phyloP scores from a whole-genome alignment of 2,888 invertebrate species.

The Chelonus formosanus region DNA sequence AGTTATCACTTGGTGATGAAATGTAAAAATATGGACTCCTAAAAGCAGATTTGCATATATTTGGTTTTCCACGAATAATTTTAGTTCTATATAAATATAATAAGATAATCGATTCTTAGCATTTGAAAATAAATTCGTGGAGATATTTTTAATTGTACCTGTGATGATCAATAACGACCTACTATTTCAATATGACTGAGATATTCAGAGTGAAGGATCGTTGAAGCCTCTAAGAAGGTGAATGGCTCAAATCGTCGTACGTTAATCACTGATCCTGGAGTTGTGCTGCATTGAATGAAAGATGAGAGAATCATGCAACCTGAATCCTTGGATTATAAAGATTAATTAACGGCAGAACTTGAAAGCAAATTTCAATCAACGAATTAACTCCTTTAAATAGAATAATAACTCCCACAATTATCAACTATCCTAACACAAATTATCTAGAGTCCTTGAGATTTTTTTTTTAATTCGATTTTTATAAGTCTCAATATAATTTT shows the following conservation, averaged over 20 bases:
- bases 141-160: too few species aligned
- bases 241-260: slow-evolving; percentile 1
- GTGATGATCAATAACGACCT: too few species aligned
- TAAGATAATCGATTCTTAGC: too few species aligned
- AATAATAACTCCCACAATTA: slow-evolving; percentile 17
- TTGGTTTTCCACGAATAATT: too few species aligned
- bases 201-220: not conserved
- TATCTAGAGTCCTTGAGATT: slow-evolving; percentile 9
- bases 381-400: slow-evolving; percentile 29
- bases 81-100: too few species aligned
- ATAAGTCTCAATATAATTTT: not conserved
- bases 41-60: too few species aligned
- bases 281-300: not conserved
- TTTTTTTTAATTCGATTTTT: not conserved
- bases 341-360: slow-evolving; percentile 56
- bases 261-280: not conserved
- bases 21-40: too few species aligned
- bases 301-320: slow-evolving; percentile 5
- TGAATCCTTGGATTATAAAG: slow-evolving; percentile 52
- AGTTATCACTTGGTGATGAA: too few species aligned
- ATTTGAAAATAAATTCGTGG: too few species aligned
- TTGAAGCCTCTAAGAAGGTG: not conserved
- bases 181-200: not conserved
- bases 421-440: slow-evolving; percentile 24
- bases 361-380: slow-evolving; percentile 8